Conservation (phyloP, 2,113 vertebrate species). For the Bambusicola thoracicus region DNA sequence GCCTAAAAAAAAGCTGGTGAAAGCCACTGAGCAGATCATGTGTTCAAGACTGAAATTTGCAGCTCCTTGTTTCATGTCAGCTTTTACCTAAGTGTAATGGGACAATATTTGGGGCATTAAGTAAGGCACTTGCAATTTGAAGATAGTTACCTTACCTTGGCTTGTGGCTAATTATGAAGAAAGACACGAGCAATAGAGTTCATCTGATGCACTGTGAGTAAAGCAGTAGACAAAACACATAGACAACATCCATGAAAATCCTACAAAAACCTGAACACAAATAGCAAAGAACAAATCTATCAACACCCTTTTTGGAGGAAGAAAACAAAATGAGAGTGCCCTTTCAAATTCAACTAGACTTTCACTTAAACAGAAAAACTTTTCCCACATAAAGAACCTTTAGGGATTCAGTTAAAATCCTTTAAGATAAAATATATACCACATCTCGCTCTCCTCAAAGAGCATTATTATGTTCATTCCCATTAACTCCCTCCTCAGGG, state of each 20-base stretch:
- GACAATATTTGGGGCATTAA: neutral
- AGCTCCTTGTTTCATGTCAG: neutral
- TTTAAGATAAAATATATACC: slow-evolving; percentile 71
- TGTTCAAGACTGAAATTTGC: neutral
- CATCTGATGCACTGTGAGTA: rapidly evolving
- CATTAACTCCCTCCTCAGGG: slow-evolving; percentile 73
- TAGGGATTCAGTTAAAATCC: slow-evolving; percentile 61
- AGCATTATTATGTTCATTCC: slow-evolving; percentile 72
- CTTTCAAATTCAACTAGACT: slow-evolving; percentile 52
- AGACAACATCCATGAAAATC: neutral
- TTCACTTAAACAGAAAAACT: slow-evolving; percentile 67
- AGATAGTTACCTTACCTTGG: neutral
- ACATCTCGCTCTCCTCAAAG: slow-evolving; percentile 60
- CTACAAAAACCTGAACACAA: neutral
- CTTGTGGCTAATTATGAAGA: neutral
- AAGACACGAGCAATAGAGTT: neutral
- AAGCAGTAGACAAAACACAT: neutral
- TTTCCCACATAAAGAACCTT: slow-evolving; percentile 54
- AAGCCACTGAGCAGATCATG: neutral
- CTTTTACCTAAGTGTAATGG: neutral
- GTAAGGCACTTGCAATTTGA: neutral
- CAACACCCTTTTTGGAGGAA: neutral
- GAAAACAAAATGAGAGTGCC: neutral
- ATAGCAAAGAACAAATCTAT: neutral
- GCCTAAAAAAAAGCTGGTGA: neutral